phyloP scores from a whole-genome alignment of 2,113 vertebrate genomes.

The Osmerus mordax region DNA sequence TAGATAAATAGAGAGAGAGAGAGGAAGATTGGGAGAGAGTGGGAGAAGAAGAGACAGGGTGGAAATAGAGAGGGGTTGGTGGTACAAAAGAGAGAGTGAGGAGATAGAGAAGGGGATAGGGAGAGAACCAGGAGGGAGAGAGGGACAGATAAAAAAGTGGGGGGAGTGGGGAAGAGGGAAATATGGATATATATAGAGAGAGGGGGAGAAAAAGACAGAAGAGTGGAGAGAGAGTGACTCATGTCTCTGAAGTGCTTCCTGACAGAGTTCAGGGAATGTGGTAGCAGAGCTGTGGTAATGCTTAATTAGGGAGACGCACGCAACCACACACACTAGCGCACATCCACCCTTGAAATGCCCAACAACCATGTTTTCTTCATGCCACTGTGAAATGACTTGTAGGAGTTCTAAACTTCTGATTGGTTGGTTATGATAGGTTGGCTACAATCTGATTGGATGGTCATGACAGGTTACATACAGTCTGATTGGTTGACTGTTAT shows the following conservation, averaged over 20 bases:
- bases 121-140: neutral
- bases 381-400: too few species aligned
- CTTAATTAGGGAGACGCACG: too few species aligned
- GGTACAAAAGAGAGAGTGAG: slow-evolving; percentile 13
- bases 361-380: too few species aligned
- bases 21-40: neutral
- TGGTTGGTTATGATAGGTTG: too few species aligned
- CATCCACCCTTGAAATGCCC: too few species aligned
- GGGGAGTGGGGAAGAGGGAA: neutral
- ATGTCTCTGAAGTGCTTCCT: neutral
- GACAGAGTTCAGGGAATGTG: neutral
- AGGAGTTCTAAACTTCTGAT: too few species aligned
- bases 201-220: slow-evolving; percentile 2
- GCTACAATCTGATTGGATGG: too few species aligned
- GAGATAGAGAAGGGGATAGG: neutral
- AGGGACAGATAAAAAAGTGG: neutral
- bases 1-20: neutral
- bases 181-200: neutral
- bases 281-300: too few species aligned
- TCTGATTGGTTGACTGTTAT: too few species aligned
- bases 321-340: too few species aligned
- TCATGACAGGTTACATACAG: too few species aligned
- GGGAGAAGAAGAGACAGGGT: neutral
- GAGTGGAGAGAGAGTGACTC: slow-evolving; percentile 13
- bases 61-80: neutral